Percentiles rank a stretch among this genome's conserved stretches.
These are phyloP conservation scores for Lacanobia oleracea DNA, from an alignment of 2,888 invertebrate genomes.

Conservation along the genomic window DNA sequence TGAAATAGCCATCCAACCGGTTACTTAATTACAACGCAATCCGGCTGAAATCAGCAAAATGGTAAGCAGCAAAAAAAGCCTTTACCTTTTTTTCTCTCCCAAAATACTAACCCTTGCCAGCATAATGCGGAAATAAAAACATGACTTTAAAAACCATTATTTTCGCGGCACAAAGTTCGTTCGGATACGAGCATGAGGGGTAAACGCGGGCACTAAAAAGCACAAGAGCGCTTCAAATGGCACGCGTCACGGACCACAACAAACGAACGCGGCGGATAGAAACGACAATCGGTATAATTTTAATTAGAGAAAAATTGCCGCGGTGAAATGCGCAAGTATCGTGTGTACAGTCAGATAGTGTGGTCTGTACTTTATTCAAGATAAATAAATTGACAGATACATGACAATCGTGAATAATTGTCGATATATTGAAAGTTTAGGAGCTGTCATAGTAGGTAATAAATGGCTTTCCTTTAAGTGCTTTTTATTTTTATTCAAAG, in stretches of 20 bases:
- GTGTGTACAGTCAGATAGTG: conserved; percentile 70
- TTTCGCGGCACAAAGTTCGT: conserved; percentile 73
- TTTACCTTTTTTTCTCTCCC: conserved; percentile 61
- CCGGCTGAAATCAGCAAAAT: conserved; percentile 27
- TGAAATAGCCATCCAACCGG: conserved; percentile 3
- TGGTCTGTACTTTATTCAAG: background rate
- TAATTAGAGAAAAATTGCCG: conserved; percentile 90
- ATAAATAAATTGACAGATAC: conserved; percentile 1
- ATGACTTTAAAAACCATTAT: conserved; percentile 80
- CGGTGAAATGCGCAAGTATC: conserved; percentile 81
- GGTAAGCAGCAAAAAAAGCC: conserved; percentile 25
- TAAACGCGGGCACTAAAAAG: conserved; percentile 89
- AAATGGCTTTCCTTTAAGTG: conserved; percentile 17
- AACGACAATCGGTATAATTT: conserved; percentile 90
- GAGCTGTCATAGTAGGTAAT: conserved; percentile 10
- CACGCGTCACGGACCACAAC: conserved; percentile 89
- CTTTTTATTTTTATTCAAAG: background rate
- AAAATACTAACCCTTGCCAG: conserved; percentile 72
- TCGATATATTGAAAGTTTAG: background rate
- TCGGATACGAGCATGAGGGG: conserved; percentile 79
- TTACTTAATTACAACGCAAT: conserved; percentile 26
- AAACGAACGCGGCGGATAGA: conserved; percentile 83
- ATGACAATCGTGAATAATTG: conserved; percentile 1
- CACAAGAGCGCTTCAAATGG: conserved; percentile 85
- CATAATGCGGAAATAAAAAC: conserved; percentile 73